Evolutionary conservation across 2,113 vertebrate species (phyloP).

Genomic region (Malurus elegans): DNA sequence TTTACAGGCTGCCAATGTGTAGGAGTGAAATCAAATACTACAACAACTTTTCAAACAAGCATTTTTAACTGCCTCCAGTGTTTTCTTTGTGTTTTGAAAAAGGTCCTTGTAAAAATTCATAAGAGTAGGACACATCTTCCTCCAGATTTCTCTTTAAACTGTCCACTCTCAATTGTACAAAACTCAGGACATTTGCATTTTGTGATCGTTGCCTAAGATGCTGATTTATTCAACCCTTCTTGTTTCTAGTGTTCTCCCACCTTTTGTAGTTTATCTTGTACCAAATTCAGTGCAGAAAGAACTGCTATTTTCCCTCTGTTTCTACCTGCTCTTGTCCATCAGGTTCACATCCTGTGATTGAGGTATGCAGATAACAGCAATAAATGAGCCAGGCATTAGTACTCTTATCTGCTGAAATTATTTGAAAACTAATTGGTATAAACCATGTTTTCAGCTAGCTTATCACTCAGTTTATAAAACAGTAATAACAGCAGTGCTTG

Average conservation of each 20-base stretch:
- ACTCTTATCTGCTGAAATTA: background rate
- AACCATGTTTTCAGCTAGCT: background rate
- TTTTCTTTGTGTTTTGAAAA: background rate
- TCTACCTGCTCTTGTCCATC: background rate
- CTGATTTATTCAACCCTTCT: background rate
- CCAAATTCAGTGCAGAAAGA: background rate
- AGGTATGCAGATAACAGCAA: background rate
- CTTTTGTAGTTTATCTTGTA: background rate
- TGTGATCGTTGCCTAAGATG: background rate
- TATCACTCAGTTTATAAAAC: background rate
- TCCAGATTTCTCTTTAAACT: background rate
- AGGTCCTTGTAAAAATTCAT: background rate
- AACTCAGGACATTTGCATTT: background rate
- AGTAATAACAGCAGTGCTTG: background rate
- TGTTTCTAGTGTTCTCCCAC: background rate
- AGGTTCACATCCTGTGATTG: background rate
- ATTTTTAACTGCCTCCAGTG: background rate
- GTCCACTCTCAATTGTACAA: background rate
- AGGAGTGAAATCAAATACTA: background rate
- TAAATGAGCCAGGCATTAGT: background rate
- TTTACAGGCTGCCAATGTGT: background rate
- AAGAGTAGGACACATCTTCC: background rate
- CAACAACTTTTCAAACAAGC: background rate
- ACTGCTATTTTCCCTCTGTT: background rate
- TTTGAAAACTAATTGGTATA: background rate